Conservation (phyloP, 2,888 invertebrate genomes). For the Machimus atricapillus region DNA sequence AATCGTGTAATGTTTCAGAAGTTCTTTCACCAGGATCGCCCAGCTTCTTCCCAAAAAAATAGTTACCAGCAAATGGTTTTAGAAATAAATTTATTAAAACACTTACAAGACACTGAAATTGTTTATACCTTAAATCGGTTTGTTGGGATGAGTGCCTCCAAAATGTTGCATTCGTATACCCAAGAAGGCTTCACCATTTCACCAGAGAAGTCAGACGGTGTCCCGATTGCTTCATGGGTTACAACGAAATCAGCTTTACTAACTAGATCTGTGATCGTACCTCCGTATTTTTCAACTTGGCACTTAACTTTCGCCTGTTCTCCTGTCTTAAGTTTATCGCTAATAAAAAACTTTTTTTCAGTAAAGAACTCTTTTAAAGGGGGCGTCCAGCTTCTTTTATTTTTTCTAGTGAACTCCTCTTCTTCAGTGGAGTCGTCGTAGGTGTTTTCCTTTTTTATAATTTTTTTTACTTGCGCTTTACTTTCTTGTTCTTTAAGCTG, state of each 20-base stretch:
- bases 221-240: constrained; percentile 35
- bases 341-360: constrained; percentile 49
- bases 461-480: background rate
- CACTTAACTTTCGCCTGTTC: constrained; percentile 49
- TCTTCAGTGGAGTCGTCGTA: constrained; percentile 59
- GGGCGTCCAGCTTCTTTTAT: background rate
- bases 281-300: constrained; percentile 48
- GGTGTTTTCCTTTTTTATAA: constrained; percentile 38
- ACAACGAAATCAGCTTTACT: constrained; percentile 48
- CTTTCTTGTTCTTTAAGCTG: background rate
- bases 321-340: constrained; percentile 46
- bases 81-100: background rate
- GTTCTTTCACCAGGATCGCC: too few relatives aligned
- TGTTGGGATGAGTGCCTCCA: constrained; percentile 51
- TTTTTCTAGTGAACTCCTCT: constrained; percentile 55
- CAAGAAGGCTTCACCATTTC: constrained; percentile 51
- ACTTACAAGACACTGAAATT: background rate
- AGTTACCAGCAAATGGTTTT: background rate
- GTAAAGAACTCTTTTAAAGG: constrained; percentile 47
- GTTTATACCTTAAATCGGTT: constrained; percentile 47
- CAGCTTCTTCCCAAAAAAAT: background rate
- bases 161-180: constrained; percentile 51
- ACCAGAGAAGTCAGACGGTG: constrained; percentile 42
- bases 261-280: constrained; percentile 41
- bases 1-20: too few relatives aligned